A percentile compares a stretch with the other conserved stretches of the same genome.
Evolutionary conservation across 2,888 invertebrate genomes (phyloP).

Genomic region (Chorisops tibialis): DNA sequence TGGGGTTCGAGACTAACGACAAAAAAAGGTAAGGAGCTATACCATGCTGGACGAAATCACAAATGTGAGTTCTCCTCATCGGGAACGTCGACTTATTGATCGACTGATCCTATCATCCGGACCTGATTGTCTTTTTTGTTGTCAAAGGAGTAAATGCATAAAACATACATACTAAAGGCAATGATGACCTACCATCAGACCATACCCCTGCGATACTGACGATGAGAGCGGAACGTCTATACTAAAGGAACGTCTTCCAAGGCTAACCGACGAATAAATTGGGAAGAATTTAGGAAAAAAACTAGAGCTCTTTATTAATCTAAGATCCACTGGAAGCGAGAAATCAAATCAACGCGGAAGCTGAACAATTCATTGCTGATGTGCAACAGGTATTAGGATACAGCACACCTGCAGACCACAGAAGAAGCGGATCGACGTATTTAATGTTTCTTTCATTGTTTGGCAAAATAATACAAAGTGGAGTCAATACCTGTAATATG

Average conservation of each 20-base stretch:
- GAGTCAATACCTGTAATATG: too few relatives aligned
- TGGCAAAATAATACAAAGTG: too few relatives aligned
- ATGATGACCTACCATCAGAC: background rate
- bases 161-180: background rate
- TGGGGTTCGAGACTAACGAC: constrained; percentile 4
- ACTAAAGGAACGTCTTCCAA: background rate
- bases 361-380: too few relatives aligned
- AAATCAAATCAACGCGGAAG: too few relatives aligned
- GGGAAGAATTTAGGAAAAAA: background rate
- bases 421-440: too few relatives aligned
- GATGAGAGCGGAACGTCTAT: too few relatives aligned
- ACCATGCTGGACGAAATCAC: background rate
- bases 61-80: constrained; percentile 7
- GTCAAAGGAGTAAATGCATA: constrained; percentile 9
- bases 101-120: constrained; percentile 22
- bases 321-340: too few relatives aligned
- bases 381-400: too few relatives aligned
- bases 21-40: constrained; percentile 14
- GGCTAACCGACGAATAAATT: background rate
- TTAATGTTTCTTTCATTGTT: too few relatives aligned
- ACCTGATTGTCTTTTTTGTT: constrained; percentile 26
- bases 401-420: too few relatives aligned
- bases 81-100: constrained; percentile 26
- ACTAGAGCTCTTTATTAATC: background rate
- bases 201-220: too few relatives aligned